Evolutionary conservation across 2,113 vertebrate genomes (phyloP).

Genomic region (Muscicapa adusta): DNA sequence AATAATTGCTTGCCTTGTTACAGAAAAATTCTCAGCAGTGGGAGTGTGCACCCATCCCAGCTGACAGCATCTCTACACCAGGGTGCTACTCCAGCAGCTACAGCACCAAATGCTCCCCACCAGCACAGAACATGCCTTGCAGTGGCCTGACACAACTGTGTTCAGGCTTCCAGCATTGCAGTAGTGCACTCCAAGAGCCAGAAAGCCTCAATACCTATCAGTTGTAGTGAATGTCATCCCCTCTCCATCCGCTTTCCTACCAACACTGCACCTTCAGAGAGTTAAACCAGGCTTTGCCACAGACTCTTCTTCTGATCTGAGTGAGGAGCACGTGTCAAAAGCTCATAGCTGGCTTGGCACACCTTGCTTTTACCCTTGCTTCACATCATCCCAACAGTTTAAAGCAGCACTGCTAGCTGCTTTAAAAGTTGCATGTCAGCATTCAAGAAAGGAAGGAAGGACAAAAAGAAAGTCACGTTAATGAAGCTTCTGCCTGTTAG

Average conservation of each 20-base stretch:
- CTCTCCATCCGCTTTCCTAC: not conserved
- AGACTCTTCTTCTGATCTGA: not conserved
- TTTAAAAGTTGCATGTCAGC: not conserved
- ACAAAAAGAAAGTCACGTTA: not conserved
- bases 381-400: not conserved
- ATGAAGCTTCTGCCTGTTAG: not conserved
- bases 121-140: fast-evolving
- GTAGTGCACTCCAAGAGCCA: not conserved
- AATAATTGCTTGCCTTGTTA: not conserved
- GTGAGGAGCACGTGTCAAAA: not conserved
- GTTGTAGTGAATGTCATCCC: not conserved
- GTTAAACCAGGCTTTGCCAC: not conserved
- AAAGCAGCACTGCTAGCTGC: not conserved
- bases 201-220: not conserved
- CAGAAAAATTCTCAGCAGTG: not conserved
- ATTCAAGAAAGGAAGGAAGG: not conserved
- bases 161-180: not conserved
- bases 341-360: not conserved
- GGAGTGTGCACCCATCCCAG: not conserved
- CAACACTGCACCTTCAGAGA: not conserved
- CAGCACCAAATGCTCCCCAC: not conserved
- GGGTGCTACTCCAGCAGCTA: not conserved
- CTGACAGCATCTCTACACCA: not conserved
- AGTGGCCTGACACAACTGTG: not conserved
- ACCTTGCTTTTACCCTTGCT: not conserved